Evolutionary conservation across 2,797 vertebrate genomes (phyloP).

Genomic region (Gobionotothen gibberifrons): DNA sequence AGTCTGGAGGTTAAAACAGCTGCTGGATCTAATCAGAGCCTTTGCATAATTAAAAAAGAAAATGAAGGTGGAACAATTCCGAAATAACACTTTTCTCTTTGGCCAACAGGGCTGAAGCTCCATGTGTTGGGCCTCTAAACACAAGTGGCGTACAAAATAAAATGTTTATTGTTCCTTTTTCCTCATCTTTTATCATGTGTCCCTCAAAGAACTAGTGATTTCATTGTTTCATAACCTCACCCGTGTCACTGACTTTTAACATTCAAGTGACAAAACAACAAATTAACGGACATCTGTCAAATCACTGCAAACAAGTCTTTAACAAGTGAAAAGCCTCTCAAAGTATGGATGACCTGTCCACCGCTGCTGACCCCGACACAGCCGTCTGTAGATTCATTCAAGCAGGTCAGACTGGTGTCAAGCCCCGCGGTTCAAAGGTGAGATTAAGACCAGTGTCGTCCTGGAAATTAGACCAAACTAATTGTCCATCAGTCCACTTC

Average conservation of each 20-base stretch:
- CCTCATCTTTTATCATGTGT: neutral
- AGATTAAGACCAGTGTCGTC: constrained; percentile 70
- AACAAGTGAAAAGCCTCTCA: constrained; percentile 44
- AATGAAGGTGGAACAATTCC: constrained; percentile 36
- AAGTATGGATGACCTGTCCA: constrained; percentile 52
- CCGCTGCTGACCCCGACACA: constrained; percentile 46
- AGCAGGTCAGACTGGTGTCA: constrained; percentile 66
- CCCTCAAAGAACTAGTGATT: neutral
- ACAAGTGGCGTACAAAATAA: neutral
- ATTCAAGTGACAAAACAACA: constrained; percentile 43
- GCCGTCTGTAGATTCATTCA: constrained; percentile 30
- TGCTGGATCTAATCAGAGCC: constrained; percentile 43
- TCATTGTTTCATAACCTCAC: neutral
- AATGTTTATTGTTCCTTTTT: neutral
- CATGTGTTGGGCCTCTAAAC: constrained; percentile 1
- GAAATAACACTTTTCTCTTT: constrained; percentile 8
- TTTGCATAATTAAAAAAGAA: constrained; percentile 59
- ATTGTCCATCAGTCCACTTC: constrained; percentile 83
- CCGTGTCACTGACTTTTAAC: constrained; percentile 30
- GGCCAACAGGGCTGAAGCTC: neutral
- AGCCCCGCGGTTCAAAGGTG: constrained; percentile 76
- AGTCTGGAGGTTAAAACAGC: constrained; percentile 57
- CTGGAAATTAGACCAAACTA: constrained; percentile 81
- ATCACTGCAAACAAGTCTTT: constrained; percentile 51
- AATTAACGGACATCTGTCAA: constrained; percentile 49